Base-by-base conservation (phyloP, 64 coral and sea anemone genomes). In the Exaiptasia diaphana region DNA sequence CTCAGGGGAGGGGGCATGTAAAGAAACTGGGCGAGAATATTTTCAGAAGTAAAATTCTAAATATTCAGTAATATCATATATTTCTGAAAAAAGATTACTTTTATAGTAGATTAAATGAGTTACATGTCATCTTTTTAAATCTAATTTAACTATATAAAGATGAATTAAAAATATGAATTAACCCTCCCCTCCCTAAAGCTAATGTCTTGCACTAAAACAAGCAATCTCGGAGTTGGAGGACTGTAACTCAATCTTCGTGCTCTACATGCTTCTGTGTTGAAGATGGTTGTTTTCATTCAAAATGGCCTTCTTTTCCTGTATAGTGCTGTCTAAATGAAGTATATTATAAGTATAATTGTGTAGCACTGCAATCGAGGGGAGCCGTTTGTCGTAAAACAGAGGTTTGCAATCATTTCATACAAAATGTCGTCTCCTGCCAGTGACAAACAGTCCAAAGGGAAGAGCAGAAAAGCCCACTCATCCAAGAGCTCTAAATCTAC, bases 221-320 rank as follows among this genome's bases (percentile, higher is more conserved):
- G 21, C 61, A 1, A 65, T 35, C 30, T 14, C 14, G 38, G 32
- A 25, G 13, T 62, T 62, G 58, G 58, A n/a, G n/a, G n/a, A 28
- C 38, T 35, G 61, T 65, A 65, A 65, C 61, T 35, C 61, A 65
- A 65, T 65, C 61, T 65, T 65, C 61, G 21, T 65, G 61, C 61
- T 4, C 61, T 14, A 65, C 32, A 65, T 65, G 61, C 32, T 65
- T 65, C 13, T 65, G 27, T 5, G 13, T 32, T 35, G 9, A 62
- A 21, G 28, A 37, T 35, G 33, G 61, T 18, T 65, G 31, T 65
- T 65, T 65, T 65, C 32, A 35, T 15, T 14, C 30, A 37, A 1
- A 15, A 34, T 18, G 32, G 32, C 38, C 61, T 65, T 35, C 61
- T 35, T 35, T 35, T 36, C 18, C 30, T 38, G 0, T 4, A n/a